Evolutionary conservation across 2,888 invertebrate species (phyloP), one percentile per base, ranked within the genome.

Genomic region (Hypomecis punctinalis): DNA sequence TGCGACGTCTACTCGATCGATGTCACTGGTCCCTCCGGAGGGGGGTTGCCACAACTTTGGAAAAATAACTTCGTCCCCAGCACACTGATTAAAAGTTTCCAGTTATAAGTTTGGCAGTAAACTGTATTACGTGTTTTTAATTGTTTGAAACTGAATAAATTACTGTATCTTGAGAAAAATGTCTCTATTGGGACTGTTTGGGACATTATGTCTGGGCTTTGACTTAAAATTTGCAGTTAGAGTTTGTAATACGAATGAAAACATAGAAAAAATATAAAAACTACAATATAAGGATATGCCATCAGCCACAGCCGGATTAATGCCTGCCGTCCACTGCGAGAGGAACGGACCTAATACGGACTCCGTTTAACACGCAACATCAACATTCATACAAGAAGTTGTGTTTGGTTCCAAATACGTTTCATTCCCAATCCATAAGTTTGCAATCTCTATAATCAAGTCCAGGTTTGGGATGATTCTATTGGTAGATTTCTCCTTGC

Each of bases 1-100:
- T 51, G 51, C 47, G 51, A 33, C 61, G 52, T 35, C 52, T 13
- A 33, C 40, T 49, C 64, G 64, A 64, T 65, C 65, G 65, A 61
- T 61, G 65, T 65, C 65, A 48, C 39, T 37, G 52, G 51, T 43
- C 61, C 64, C 64, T 23, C 11, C 10, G 53, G 56, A 51, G 8
- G 37, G 53, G 46, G 63, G 53, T 59, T 58, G 58, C 51, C 37
- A 23, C 7, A 63, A 63, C 58, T 63, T 53, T 45, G 39, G 49
- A 49, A 58, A 58, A 63, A 63, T 53, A 55, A 54, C 53, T 59
- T 58, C 7, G 35, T 36, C 33, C 13, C 47, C 9, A 61, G 47
- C 5, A 46, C 40, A 42, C 40, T 47, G 56, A 60, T 64, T 60
- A 60, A 51, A 60, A 52, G 47, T 51, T 56, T 45, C n/a, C 13